Base-by-base conservation (phyloP, 2,888 invertebrate genomes). In the Morpho achilles region DNA sequence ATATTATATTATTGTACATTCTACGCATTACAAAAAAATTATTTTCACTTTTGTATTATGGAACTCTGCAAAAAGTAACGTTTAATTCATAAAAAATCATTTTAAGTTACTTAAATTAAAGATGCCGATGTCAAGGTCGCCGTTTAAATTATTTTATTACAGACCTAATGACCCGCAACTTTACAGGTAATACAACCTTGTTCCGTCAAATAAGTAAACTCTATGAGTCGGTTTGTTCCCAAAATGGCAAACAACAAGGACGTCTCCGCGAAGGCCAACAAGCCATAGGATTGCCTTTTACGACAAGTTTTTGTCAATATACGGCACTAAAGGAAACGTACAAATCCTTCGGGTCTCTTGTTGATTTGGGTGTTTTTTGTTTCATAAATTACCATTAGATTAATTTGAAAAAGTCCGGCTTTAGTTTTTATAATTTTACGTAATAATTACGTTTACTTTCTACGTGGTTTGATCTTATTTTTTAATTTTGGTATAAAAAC, bases 141-240 rank as follows among this genome's bases (percentile, higher is more conserved):
- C 32, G 32, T 45, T 55, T 53, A 54, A 56, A 49, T 32, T 32
- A 42, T 59, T 56, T 63, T 55, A 61, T 58, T 59, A 40, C 50
- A 41, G 52, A 67, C 64, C 60, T 67, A 66, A 66, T 68, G 68
- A 66, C 60, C 64, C 58, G 62, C 65, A 58, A 49, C 62, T 66
- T 69, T 67, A 69, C 65, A 59, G 63, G 63, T 63, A 59, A 61
- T 62, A 64, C 61, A 67, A 64, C 67, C 70, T 70, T 67, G 69
- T 61, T 61, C 52, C 61, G 64, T 64, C 67, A 63, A 67, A 67
- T 62, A 63, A 59, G 64, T 63, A 64, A 56, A 53, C 59, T 59
- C 59, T 61, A 66, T 61, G 68, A 62, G 61, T 55, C 56, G 67
- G 65, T 66, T 67, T 65, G 66, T 63, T 66, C 64, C 60, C 56